Conservation (phyloP, 2,797 vertebrate species). For the Galago senegalensis region DNA sequence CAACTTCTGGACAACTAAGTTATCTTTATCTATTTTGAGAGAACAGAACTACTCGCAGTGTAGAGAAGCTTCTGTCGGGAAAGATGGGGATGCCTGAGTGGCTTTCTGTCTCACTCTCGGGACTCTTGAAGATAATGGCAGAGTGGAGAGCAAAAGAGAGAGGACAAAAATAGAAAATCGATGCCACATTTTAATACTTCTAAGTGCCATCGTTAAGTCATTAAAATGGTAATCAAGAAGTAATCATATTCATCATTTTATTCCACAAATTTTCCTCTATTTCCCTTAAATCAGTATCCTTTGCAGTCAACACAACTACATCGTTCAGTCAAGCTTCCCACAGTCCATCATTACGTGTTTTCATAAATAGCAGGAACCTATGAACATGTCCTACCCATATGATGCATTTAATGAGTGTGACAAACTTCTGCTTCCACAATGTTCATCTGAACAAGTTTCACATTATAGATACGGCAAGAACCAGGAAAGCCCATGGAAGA, state of each 20-base stretch:
- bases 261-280: neutral
- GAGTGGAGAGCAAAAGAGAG: neutral
- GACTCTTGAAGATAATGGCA: conserved; percentile 49
- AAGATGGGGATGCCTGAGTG: neutral
- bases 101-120: conserved; percentile 14
- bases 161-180: conserved; percentile 42
- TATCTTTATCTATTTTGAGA: conserved; percentile 44
- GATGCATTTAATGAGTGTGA: neutral
- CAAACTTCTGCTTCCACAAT: neutral
- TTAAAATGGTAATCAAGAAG: conserved; percentile 17
- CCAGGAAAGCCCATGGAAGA: neutral
- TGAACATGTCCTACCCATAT: neutral
- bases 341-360: neutral
- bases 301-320: neutral
- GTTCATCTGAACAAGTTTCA: neutral
- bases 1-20: conserved; percentile 39
- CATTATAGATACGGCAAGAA: neutral
- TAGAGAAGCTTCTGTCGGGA: neutral
- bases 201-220: neutral
- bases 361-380: neutral
- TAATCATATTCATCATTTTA: neutral
- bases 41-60: conserved; percentile 20
- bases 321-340: neutral
- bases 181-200: conserved; percentile 47
- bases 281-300: neutral